Percentiles rank a stretch among this genome's conserved stretches.
Evolutionary conservation across 2,797 vertebrate genomes (phyloP).

Genomic region (Lemur catta): DNA sequence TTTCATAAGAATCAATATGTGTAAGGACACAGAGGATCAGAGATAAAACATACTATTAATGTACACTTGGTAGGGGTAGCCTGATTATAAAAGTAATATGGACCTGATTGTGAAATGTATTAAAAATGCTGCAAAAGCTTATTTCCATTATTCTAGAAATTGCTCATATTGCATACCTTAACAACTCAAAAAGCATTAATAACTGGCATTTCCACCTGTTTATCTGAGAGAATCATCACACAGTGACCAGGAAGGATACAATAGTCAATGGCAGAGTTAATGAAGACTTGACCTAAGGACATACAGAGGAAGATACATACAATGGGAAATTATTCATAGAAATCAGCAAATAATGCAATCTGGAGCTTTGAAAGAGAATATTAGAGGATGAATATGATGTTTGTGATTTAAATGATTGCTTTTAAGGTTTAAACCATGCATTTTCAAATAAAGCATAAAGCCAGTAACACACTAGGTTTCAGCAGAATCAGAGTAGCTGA

Average conservation of each 20-base stretch:
- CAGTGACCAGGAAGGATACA: background rate
- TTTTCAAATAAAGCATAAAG: background rate
- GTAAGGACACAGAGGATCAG: background rate
- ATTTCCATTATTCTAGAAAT: background rate
- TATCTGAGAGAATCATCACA: background rate
- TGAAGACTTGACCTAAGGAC: background rate
- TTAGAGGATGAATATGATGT: background rate
- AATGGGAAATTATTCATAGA: background rate
- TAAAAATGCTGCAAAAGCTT: background rate
- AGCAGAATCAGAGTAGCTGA: background rate
- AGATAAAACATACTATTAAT: background rate
- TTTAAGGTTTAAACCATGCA: background rate
- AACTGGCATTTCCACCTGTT: background rate
- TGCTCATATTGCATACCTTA: background rate
- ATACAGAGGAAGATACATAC: background rate
- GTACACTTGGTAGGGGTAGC: rapidly evolving
- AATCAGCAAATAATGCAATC: background rate
- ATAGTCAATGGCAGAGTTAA: background rate
- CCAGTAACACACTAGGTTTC: background rate
- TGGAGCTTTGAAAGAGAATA: background rate
- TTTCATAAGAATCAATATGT: background rate
- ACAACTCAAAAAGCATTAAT: background rate
- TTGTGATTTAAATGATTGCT: background rate
- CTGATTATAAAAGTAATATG: background rate
- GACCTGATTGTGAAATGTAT: background rate